phyloP scores from a whole-genome alignment of 2,797 vertebrate species.

The Falco novaeseelandiae region DNA sequence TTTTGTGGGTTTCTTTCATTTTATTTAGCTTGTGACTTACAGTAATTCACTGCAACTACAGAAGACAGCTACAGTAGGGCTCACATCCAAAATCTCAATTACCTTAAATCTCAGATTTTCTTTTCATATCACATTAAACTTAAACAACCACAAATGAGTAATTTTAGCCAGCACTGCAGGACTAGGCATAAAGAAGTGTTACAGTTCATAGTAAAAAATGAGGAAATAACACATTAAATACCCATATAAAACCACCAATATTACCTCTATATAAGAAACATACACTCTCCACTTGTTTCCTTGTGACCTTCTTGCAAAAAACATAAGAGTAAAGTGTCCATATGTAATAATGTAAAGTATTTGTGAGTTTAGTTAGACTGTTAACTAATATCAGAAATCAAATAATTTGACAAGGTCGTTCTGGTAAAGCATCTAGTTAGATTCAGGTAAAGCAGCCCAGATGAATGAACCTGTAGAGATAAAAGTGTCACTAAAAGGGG shows the following conservation, averaged over 20 bases:
- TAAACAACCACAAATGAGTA: neutral
- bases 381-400: neutral
- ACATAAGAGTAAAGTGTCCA: neutral
- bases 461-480: neutral
- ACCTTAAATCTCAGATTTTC: neutral
- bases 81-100: neutral
- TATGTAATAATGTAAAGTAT: neutral
- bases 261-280: neutral
- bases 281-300: neutral
- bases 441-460: neutral
- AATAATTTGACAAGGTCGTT: neutral
- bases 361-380: neutral
- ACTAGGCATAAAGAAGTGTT: neutral
- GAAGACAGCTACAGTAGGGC: neutral
- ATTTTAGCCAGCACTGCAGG: neutral
- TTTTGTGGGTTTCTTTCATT: neutral
- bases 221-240: neutral
- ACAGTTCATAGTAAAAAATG: neutral
- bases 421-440: accelerated
- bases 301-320: neutral
- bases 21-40: neutral
- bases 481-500: neutral
- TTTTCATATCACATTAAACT: neutral
- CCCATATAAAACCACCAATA: neutral
- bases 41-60: neutral